Evolutionary conservation across 2,797 vertebrate genomes (phyloP).

Genomic region (Chaenodraco wilsoni): DNA sequence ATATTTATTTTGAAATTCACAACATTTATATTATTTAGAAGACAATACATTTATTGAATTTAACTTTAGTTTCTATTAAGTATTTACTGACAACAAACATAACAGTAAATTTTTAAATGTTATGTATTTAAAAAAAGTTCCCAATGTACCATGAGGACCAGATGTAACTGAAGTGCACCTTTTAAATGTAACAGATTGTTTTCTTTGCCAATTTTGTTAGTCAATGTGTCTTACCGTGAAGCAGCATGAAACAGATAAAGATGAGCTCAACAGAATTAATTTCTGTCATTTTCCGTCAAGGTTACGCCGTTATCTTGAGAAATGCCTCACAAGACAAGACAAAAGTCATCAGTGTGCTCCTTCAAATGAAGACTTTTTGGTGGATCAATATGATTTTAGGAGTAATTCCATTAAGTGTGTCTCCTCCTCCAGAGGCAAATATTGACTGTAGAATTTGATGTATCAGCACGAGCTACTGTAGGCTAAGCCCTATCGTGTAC

Average conservation of each 20-base stretch:
- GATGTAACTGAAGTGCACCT: neutral
- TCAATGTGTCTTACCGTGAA: conserved; percentile 19
- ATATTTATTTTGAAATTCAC: neutral
- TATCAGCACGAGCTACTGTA: neutral
- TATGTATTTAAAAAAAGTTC: neutral
- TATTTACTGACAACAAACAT: neutral
- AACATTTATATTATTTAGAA: too few relatives aligned
- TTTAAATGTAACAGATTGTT: neutral
- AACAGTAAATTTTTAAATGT: neutral
- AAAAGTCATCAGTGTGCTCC: neutral
- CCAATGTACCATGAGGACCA: neutral
- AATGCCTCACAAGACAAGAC: neutral
- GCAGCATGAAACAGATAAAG: conserved; percentile 31
- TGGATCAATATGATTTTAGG: neutral
- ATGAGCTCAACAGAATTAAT: neutral
- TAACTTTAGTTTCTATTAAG: neutral
- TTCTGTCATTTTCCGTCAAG: conserved; percentile 14
- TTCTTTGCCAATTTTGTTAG: neutral
- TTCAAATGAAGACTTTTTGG: neutral
- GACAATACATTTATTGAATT: neutral
- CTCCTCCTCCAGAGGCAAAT: neutral
- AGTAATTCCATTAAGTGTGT: neutral
- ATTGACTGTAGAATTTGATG: neutral
- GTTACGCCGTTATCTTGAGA: neutral
- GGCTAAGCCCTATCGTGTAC: neutral